Evolutionary conservation across 2,113 vertebrate species (phyloP).

Genomic region (Atractosteus spatula): DNA sequence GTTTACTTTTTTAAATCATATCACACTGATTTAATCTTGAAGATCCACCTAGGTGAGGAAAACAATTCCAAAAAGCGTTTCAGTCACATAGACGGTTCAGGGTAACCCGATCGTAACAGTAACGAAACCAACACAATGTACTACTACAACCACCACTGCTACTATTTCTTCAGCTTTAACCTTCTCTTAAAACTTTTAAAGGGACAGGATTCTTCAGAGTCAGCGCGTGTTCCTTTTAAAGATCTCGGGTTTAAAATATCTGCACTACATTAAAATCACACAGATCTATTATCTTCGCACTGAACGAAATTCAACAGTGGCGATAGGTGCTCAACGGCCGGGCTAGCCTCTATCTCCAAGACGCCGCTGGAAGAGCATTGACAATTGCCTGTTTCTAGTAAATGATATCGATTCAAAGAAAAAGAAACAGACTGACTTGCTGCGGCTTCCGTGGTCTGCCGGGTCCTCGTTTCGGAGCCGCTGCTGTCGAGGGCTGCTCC

Average conservation of each 20-base stretch:
- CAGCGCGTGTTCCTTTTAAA: background rate
- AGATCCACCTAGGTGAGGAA: too few species aligned
- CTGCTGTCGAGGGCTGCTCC: conserved; percentile 80
- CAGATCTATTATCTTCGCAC: too few species aligned
- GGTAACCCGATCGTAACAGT: background rate
- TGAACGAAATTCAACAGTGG: too few species aligned
- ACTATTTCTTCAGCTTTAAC: background rate
- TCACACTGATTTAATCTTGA: too few species aligned
- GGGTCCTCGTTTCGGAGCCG: conserved; percentile 86
- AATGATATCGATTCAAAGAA: conserved; percentile 11
- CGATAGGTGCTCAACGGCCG: background rate
- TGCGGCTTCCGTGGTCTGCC: conserved; percentile 91
- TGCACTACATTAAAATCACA: background rate
- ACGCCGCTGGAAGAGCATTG: conserved; percentile 3
- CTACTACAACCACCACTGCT: background rate
- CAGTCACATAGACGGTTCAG: background rate
- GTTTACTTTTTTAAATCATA: too few species aligned
- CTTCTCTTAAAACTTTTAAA: background rate
- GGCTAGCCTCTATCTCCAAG: conserved; percentile 1
- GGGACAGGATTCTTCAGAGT: background rate
- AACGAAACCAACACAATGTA: background rate
- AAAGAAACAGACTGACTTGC: conserved; percentile 76
- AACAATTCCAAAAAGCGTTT: background rate
- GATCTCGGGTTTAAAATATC: background rate
- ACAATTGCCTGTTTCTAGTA: conserved; percentile 16